Conservation (phyloP, 2,113 vertebrate genomes). For the Okapia johnstoni region DNA sequence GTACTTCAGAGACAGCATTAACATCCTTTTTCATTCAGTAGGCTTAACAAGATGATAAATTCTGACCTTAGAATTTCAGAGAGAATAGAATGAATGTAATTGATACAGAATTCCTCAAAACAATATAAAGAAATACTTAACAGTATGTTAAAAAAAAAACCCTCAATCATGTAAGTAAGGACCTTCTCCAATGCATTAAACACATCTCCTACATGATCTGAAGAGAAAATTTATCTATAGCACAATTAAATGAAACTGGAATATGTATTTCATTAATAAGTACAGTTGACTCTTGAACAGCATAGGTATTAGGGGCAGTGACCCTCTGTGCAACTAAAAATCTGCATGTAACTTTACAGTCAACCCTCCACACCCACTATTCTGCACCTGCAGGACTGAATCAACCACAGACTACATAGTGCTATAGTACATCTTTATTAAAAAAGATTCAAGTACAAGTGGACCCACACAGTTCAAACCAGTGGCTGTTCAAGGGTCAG, state of each 20-base stretch:
- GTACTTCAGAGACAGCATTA: not conserved
- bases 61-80: constrained; percentile 21
- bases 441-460: not conserved
- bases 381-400: not conserved
- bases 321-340: not conserved
- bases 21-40: not conserved
- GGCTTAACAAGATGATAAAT: not conserved
- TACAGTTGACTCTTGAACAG: not conserved
- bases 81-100: not conserved
- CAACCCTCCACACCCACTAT: not conserved
- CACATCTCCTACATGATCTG: not conserved
- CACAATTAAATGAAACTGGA: not conserved
- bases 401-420: not conserved
- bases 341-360: not conserved
- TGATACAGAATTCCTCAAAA: not conserved
- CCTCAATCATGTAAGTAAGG: not conserved
- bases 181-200: not conserved
- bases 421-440: not conserved
- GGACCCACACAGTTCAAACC: not conserved
- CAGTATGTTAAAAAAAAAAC: not conserved
- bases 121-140: not conserved
- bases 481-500: not conserved
- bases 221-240: not conserved
- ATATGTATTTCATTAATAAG: not conserved
- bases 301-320: not conserved